A percentile compares a stretch with the other conserved stretches of the same genome.
Conservation (phyloP, 2,113 vertebrate genomes). For the Capreolus pygargus region DNA sequence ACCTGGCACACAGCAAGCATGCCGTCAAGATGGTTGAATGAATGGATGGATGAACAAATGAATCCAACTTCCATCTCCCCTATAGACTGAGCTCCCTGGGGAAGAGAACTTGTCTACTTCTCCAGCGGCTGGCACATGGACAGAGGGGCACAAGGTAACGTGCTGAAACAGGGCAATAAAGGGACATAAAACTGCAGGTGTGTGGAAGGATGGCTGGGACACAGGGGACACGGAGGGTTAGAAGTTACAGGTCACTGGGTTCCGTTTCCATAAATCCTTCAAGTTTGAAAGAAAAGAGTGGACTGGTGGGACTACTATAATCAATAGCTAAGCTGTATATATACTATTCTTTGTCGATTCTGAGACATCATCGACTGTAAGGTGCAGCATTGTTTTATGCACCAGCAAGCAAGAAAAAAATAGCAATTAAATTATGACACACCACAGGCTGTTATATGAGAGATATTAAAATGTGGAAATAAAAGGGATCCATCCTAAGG, state of each 20-base stretch:
- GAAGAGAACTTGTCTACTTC: not conserved
- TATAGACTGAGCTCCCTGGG: not conserved
- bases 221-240: not conserved
- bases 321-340: not conserved
- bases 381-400: not conserved
- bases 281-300: not conserved
- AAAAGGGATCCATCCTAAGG: not conserved
- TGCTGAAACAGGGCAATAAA: not conserved
- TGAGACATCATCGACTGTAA: not conserved
- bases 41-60: not conserved
- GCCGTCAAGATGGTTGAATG: not conserved
- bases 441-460: not conserved
- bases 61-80: not conserved
- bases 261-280: not conserved
- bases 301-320: not conserved
- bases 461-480: not conserved
- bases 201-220: not conserved
- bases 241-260: not conserved
- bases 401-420: not conserved
- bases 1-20: not conserved
- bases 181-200: not conserved
- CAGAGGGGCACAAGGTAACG: accelerated
- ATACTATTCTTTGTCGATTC: not conserved
- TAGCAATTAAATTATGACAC: not conserved
- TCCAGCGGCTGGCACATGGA: not conserved